These are phyloP conservation scores for Hypanus sabinus DNA, from an alignment of 2,113 vertebrate genomes.

Conservation along the genomic window DNA sequence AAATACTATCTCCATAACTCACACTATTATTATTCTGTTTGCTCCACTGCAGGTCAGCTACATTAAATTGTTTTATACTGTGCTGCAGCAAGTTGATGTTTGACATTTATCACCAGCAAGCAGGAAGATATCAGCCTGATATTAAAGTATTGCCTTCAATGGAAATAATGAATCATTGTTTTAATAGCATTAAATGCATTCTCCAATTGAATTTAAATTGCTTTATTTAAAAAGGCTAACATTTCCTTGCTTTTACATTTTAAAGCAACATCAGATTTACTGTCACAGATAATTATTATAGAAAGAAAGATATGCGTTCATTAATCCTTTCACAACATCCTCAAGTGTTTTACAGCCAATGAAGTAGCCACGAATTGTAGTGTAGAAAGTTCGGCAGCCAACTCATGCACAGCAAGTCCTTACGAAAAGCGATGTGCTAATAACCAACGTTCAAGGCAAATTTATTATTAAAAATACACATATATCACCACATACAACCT, in stretches of 20 bases:
- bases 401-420: no score
- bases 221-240: not conserved
- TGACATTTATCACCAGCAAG: not conserved
- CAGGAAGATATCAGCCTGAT: not conserved
- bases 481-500: no score
- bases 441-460: no score
- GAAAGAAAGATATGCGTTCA: not conserved
- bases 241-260: not conserved
- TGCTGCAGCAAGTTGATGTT: not conserved
- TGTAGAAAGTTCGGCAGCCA: no score
- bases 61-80: not conserved
- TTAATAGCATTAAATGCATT: conserved; percentile 4
- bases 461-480: no score
- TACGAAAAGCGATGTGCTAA: no score
- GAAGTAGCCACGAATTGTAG: no score
- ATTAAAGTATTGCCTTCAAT: not conserved
- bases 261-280: not conserved
- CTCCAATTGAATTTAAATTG: conserved; percentile 23
- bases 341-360: no score
- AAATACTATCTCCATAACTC: not conserved
- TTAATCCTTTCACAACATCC: no score
- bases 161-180: not conserved
- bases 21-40: not conserved
- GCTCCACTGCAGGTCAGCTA: not conserved
- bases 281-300: not conserved